A percentile compares a stretch with the other conserved stretches of the same genome.
Conservation (phyloP, 2,113 vertebrate species). For the Lontra canadensis region DNA sequence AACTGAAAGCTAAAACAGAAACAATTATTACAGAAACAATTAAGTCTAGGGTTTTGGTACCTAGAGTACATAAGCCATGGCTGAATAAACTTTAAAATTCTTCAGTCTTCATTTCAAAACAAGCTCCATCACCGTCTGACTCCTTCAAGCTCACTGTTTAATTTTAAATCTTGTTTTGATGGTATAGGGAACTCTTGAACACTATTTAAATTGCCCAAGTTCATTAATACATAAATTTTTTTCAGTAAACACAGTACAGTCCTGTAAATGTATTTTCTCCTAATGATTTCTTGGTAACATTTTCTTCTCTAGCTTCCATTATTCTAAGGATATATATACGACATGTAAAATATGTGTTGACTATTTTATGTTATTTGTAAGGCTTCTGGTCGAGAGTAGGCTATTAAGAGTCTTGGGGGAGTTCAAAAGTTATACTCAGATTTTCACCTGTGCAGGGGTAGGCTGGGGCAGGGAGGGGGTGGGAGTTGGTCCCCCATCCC, state of each 20-base stretch:
- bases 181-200: background rate
- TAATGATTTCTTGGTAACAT: background rate
- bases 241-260: background rate
- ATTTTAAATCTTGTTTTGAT: background rate
- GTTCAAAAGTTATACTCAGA: background rate
- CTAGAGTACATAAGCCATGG: background rate
- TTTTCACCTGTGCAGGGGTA: background rate
- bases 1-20: background rate
- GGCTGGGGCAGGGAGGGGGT: background rate
- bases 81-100: background rate
- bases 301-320: background rate
- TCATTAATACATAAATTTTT: background rate
- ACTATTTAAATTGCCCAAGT: background rate
- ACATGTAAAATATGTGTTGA: background rate
- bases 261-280: background rate
- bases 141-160: background rate
- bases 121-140: background rate
- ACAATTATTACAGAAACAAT: background rate
- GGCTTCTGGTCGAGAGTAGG: background rate
- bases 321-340: background rate
- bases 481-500: background rate
- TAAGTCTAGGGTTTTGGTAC: background rate
- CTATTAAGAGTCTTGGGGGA: background rate
- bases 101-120: background rate
- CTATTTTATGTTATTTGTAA: background rate